Evolutionary conservation across 2,113 vertebrate genomes (phyloP).

Genomic region (Tachuris rubrigastra): DNA sequence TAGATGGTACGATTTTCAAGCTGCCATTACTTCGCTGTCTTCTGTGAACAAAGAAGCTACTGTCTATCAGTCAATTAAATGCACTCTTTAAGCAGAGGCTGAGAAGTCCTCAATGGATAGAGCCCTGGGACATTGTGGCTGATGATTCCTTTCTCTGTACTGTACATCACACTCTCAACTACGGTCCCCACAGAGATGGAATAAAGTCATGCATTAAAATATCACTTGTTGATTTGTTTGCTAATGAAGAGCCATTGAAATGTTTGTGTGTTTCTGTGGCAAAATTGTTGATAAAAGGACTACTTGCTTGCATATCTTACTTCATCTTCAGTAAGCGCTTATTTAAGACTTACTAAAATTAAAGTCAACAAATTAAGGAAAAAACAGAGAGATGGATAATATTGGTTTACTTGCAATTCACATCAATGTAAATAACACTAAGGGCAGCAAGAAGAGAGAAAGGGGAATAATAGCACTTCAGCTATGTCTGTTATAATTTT

Average conservation of each 20-base stretch:
- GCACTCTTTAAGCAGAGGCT: slow-evolving; percentile 86
- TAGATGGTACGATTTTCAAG: slow-evolving; percentile 88
- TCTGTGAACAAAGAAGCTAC: slow-evolving; percentile 89
- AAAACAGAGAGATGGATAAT: slow-evolving; percentile 57
- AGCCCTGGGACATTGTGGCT: slow-evolving; percentile 83
- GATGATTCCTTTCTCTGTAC: slow-evolving; percentile 87
- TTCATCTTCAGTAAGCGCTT: slow-evolving; percentile 72
- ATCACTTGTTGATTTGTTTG: slow-evolving; percentile 91
- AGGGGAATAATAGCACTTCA: slow-evolving; percentile 24
- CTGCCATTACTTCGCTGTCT: slow-evolving; percentile 89
- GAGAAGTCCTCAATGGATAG: slow-evolving; percentile 82
- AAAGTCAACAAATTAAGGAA: slow-evolving; percentile 74
- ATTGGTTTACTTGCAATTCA: slow-evolving; percentile 65
- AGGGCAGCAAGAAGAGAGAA: slow-evolving; percentile 38
- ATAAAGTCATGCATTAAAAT: slow-evolving; percentile 90
- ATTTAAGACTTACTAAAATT: slow-evolving; percentile 78
- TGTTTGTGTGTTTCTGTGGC: slow-evolving; percentile 85
- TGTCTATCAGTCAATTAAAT: slow-evolving; percentile 94
- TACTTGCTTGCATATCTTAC: slow-evolving; percentile 75
- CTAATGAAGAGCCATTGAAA: slow-evolving; percentile 90
- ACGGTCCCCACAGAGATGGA: slow-evolving; percentile 80
- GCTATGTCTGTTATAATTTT: slow-evolving; percentile 30
- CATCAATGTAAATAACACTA: slow-evolving; percentile 57
- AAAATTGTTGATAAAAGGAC: slow-evolving; percentile 84
- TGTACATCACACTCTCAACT: slow-evolving; percentile 87